Evolutionary conservation across 1,140 invertebrate species (phyloP).

Genomic region (Teleogryllus occipitalis): DNA sequence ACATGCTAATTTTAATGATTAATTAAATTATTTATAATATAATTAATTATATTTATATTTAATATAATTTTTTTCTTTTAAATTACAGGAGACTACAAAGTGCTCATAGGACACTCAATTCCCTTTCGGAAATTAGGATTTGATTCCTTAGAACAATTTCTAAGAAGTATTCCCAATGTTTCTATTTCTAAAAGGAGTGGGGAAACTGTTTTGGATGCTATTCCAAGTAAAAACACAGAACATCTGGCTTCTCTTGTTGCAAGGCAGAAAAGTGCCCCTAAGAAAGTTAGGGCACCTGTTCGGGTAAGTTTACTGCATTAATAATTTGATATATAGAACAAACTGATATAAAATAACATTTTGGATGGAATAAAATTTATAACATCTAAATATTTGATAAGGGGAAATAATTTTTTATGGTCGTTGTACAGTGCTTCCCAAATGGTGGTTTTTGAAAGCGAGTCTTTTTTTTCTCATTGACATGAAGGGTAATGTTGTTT

Average conservation of each 20-base stretch:
- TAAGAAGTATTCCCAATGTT: constrained; percentile 44
- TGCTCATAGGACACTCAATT: constrained; percentile 46
- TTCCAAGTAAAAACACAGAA: constrained; percentile 42
- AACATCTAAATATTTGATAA: too few relatives aligned
- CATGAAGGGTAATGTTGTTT: too few relatives aligned
- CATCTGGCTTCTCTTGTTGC: constrained; percentile 50
- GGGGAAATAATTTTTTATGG: too few relatives aligned
- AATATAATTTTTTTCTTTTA: constrained; percentile 12
- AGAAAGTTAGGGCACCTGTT: constrained; percentile 33
- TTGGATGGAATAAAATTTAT: too few relatives aligned
- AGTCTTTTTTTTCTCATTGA: too few relatives aligned
- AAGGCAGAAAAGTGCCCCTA: constrained; percentile 41
- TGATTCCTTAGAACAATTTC: constrained; percentile 43
- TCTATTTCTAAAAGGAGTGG: constrained; percentile 37
- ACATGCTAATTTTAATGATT: too few relatives aligned
- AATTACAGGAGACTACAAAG: constrained; percentile 43
- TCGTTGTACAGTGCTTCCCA: too few relatives aligned
- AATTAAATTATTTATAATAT: too few relatives aligned
- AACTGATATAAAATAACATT: too few relatives aligned
- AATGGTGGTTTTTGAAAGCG: too few relatives aligned
- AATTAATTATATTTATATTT: too few relatives aligned
- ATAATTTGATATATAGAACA: too few relatives aligned
- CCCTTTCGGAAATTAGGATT: constrained; percentile 49
- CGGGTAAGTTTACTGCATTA: constrained; percentile 30
- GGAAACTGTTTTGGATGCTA: constrained; percentile 43